Percentiles rank a stretch among this genome's conserved stretches.
Evolutionary conservation across 1,140 invertebrate species (phyloP).

Genomic region (Polyergus mexicanus): DNA sequence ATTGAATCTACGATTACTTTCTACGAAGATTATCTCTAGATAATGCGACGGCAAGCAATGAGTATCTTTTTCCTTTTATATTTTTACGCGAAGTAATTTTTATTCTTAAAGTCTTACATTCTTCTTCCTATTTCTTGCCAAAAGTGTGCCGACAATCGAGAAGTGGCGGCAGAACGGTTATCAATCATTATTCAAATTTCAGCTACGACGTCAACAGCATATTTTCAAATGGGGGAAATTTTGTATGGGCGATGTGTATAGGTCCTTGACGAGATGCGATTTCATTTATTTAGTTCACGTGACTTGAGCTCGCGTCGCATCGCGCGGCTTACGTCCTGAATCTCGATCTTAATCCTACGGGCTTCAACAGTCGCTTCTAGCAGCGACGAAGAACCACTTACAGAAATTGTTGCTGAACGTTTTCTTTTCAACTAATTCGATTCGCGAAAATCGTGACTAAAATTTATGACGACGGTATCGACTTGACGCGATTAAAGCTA

Average conservation of each 20-base stretch:
- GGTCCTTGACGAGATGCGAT: constrained; percentile 43
- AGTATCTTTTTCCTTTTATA: neutral
- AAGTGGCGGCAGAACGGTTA: constrained; percentile 16
- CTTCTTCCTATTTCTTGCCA: neutral
- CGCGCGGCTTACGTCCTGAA: constrained; percentile 25
- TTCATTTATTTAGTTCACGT: constrained; percentile 53
- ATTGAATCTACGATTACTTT: constrained; percentile 49
- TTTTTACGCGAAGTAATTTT: neutral
- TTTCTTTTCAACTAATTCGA: constrained; percentile 52
- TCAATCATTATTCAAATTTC: constrained; percentile 51
- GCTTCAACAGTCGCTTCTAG: constrained; percentile 18
- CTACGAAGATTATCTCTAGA: constrained; percentile 5
- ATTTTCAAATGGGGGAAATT: constrained; percentile 50
- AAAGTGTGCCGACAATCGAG: constrained; percentile 22
- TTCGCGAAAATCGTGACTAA: constrained; percentile 31
- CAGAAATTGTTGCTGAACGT: constrained; percentile 50
- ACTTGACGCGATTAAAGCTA: constrained; percentile 14
- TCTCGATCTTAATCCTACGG: constrained; percentile 50
- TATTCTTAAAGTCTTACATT: neutral
- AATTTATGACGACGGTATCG: constrained; percentile 18
- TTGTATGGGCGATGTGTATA: constrained; percentile 41
- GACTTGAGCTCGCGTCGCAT: constrained; percentile 36
- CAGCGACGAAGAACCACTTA: constrained; percentile 53
- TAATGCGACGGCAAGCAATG: neutral
- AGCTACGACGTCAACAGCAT: constrained; percentile 34